A percentile compares a stretch with the other conserved stretches of the same genome.
phyloP scores from a whole-genome alignment of 1,140 invertebrate species.

The Drosophila auraria region DNA sequence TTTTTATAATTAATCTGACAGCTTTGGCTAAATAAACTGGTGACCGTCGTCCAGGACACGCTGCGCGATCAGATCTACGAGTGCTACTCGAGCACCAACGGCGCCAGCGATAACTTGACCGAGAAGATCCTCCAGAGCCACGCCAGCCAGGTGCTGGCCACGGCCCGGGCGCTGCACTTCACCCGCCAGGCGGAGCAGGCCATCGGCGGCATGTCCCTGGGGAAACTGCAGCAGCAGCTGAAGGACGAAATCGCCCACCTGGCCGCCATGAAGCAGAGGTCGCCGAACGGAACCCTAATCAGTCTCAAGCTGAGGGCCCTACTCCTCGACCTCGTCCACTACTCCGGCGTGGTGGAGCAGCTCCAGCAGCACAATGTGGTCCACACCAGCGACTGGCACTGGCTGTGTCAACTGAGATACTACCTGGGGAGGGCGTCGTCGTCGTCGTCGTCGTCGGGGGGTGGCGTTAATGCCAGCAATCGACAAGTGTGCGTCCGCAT shows the following conservation, averaged over 20 bases:
- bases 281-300: conserved; percentile 45
- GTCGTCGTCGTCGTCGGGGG: conserved; percentile 39
- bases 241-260: conserved; percentile 79
- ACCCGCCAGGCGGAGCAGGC: conserved; percentile 93
- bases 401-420: conserved; percentile 97
- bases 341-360: conserved; percentile 92
- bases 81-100: conserved; percentile 87
- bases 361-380: conserved; percentile 90
- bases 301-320: conserved; percentile 89
- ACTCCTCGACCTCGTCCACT: conserved; percentile 97
- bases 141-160: conserved; percentile 94
- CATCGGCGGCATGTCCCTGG: conserved; percentile 89
- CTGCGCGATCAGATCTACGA: conserved; percentile 89
- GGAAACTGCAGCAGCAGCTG: conserved; percentile 84
- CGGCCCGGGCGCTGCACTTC: conserved; percentile 91
- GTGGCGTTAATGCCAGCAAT: conserved; percentile 76
- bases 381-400: conserved; percentile 92
- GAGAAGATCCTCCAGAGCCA: conserved; percentile 91
- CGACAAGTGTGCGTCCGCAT: conserved; percentile 88
- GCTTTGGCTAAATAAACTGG: conserved; percentile 93
- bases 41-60: conserved; percentile 93
- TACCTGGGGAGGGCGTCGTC: conserved; percentile 71
- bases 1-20: conserved; percentile 6
- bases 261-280: conserved; percentile 64
- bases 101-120: conserved; percentile 80